phyloP scores from a whole-genome alignment of 2,113 vertebrate species.

The Greenwoodochromis staneri region DNA sequence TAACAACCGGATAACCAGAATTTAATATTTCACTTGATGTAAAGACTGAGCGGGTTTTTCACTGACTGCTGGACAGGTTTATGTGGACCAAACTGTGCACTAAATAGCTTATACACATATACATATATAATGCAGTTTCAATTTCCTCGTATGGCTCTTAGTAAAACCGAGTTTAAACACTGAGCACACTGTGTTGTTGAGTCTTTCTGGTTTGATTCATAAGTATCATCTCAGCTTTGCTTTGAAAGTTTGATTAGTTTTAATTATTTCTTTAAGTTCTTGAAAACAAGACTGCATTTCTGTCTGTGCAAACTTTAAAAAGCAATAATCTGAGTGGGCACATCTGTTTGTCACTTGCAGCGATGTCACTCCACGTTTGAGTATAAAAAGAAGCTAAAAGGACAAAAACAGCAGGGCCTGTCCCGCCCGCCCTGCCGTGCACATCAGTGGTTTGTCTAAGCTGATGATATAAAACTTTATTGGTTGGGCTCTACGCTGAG shows the following conservation, averaged over 20 bases:
- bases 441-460: constrained; percentile 7
- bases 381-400: neutral
- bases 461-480: neutral
- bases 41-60: neutral
- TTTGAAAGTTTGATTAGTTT: neutral
- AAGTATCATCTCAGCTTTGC: neutral
- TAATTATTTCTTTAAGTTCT: neutral
- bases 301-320: neutral
- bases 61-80: neutral
- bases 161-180: neutral
- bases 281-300: neutral
- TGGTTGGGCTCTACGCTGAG: neutral
- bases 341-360: neutral
- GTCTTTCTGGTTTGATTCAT: neutral
- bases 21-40: neutral
- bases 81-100: neutral
- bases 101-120: neutral
- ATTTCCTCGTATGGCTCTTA: neutral
- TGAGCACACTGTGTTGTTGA: neutral
- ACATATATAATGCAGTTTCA: neutral
- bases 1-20: neutral
- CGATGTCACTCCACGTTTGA: neutral
- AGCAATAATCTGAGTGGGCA: neutral
- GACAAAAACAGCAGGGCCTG: neutral
- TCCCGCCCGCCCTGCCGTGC: neutral